A percentile compares a stretch with the other conserved stretches of the same genome.
Evolutionary conservation across 2,113 vertebrate genomes (phyloP).

Genomic region (Piaya cayana): DNA sequence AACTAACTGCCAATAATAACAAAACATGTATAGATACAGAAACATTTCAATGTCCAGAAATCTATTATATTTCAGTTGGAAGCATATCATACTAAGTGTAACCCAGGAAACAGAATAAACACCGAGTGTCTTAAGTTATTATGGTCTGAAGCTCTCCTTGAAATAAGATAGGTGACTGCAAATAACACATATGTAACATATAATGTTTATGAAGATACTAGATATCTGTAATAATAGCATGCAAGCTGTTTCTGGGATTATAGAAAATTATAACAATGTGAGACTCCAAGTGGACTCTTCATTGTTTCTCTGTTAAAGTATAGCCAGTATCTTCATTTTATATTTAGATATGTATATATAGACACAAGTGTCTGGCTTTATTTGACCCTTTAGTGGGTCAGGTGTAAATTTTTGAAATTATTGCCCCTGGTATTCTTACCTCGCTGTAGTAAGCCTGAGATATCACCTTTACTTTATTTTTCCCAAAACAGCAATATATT

Average conservation of each 20-base stretch:
- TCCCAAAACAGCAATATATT: not conserved
- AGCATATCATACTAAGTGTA: not conserved
- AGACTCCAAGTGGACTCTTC: not conserved
- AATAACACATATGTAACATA: not conserved
- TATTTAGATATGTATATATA: not conserved
- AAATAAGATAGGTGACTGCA: not conserved
- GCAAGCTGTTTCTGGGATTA: not conserved
- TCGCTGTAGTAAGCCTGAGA: not conserved
- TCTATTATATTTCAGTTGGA: not conserved
- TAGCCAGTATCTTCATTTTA: not conserved
- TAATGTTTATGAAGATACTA: not conserved
- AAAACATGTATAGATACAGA: not conserved
- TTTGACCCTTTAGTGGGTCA: not conserved
- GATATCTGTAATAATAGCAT: not conserved
- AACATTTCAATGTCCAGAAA: not conserved
- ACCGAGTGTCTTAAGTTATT: not conserved
- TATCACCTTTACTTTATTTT: not conserved
- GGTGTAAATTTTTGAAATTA: not conserved
- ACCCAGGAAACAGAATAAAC: not conserved
- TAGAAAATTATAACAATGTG: not conserved
- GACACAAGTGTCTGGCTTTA: not conserved
- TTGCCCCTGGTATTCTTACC: not conserved
- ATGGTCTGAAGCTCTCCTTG: not conserved
- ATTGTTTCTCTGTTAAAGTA: not conserved
- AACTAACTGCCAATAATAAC: not conserved